Conservation (phyloP, 1,140 invertebrate genomes). For the Aporrectodea caliginosa region DNA sequence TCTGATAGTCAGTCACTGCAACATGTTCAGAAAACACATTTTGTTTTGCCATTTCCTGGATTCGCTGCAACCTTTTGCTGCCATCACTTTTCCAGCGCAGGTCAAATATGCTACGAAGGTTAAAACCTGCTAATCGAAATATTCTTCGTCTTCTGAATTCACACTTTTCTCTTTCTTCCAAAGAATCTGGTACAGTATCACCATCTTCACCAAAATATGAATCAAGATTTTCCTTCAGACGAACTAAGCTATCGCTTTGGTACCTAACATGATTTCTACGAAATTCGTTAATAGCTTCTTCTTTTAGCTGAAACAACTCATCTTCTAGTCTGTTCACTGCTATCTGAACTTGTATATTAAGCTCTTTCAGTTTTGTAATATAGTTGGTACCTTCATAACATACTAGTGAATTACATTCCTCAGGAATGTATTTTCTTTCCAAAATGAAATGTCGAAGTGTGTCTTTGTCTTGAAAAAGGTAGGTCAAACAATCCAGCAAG, state of each 20-base stretch:
- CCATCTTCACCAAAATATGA: conserved; percentile 37
- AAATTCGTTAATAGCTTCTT: conserved; percentile 26
- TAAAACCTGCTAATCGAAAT: conserved; percentile 31
- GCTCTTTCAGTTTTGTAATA: conserved; percentile 25
- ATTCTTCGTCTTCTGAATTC: conserved; percentile 35
- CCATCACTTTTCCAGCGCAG: conserved; percentile 13
- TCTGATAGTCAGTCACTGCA: neutral
- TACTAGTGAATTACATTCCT: conserved; percentile 8
- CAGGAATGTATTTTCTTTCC: conserved; percentile 21
- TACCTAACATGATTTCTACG: conserved; percentile 3
- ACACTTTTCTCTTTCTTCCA: conserved; percentile 26
- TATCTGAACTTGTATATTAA: conserved; percentile 23
- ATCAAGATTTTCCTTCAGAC: conserved; percentile 34
- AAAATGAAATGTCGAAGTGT: conserved; percentile 34
- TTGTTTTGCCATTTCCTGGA: neutral
- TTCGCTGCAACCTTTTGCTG: neutral
- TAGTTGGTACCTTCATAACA: conserved; percentile 16
- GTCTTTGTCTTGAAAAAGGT: conserved; percentile 16
- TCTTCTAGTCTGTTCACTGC: conserved; percentile 36
- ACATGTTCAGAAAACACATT: neutral
- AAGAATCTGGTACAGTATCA: conserved; percentile 31
- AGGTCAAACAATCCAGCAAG: conserved; percentile 22
- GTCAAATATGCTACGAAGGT: conserved; percentile 29
- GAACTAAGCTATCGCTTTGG: conserved; percentile 9
- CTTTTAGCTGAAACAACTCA: conserved; percentile 35